phyloP scores from a whole-genome alignment of 2,113 vertebrate species.

The Chaetops frenatus region DNA sequence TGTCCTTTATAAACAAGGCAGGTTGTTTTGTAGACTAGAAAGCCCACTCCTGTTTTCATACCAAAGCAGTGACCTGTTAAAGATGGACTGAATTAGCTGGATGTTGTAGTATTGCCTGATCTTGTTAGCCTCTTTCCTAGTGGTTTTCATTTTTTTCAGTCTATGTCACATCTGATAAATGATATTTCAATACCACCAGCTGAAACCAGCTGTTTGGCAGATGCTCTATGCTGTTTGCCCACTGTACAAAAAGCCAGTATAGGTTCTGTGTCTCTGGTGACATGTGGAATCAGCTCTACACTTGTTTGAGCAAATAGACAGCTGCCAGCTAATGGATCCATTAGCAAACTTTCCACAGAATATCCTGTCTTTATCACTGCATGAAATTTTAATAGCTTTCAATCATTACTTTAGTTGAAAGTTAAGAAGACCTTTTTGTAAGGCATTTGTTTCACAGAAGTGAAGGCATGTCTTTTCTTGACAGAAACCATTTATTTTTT shows the following conservation, averaged over 20 bases:
- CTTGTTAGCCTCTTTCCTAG: not conserved
- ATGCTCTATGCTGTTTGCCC: not conserved
- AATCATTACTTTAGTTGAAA: not conserved
- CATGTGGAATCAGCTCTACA: not conserved
- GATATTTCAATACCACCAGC: not conserved
- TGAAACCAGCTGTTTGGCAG: not conserved
- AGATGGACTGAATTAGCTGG: not conserved
- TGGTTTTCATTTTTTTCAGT: not conserved
- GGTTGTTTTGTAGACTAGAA: not conserved
- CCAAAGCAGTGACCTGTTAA: not conserved
- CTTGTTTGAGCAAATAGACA: not conserved
- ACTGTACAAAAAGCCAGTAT: not conserved
- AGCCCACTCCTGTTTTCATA: not conserved
- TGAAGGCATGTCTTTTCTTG: not conserved
- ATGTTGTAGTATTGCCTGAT: not conserved
- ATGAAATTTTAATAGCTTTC: constrained; percentile 38
- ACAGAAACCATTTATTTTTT: not conserved
- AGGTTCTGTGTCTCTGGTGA: not conserved
- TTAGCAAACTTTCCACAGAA: not conserved
- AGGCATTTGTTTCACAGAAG: not conserved
- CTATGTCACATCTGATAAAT: not conserved
- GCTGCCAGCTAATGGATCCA: constrained; percentile 6
- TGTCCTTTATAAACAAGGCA: not conserved
- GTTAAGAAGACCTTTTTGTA: not conserved
- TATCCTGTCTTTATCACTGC: not conserved